Evolutionary conservation across 2,888 invertebrate species (phyloP).

Genomic region (Hipparchia sbordonii): DNA sequence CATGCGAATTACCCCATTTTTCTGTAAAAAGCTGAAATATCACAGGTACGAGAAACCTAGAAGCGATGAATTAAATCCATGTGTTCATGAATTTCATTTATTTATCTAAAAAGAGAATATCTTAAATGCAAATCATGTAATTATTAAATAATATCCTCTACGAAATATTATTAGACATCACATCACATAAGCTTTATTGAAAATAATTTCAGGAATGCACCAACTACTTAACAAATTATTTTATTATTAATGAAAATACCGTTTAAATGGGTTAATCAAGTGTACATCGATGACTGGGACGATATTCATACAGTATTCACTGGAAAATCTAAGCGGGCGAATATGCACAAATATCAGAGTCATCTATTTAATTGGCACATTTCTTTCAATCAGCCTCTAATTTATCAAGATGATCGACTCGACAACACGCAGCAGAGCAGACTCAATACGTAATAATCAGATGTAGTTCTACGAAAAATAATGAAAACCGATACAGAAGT

Average conservation of each 20-base stretch:
- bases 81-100: conserved; percentile 46
- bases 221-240: conserved; percentile 45
- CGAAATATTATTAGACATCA: conserved; percentile 71
- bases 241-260: conserved; percentile 14
- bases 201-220: conserved; percentile 68
- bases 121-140: conserved; percentile 51
- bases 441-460: conserved; percentile 74
- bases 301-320: conserved; percentile 21
- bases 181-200: conserved; percentile 79
- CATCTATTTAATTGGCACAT: conserved; percentile 61
- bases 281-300: not conserved
- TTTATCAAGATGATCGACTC: conserved; percentile 69
- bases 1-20: conserved; percentile 68
- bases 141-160: conserved; percentile 53
- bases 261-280: not conserved
- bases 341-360: conserved; percentile 28
- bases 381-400: conserved; percentile 74
- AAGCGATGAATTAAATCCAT: conserved; percentile 52
- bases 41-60: conserved; percentile 49
- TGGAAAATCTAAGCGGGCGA: conserved; percentile 19
- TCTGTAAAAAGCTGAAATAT: conserved; percentile 49
- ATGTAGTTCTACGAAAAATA: conserved; percentile 74
- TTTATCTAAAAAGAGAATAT: conserved; percentile 50
- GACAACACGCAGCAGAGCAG: conserved; percentile 82
- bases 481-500: conserved; percentile 73